Conservation (phyloP, 2,797 vertebrate genomes). For the Borostomias antarcticus region DNA sequence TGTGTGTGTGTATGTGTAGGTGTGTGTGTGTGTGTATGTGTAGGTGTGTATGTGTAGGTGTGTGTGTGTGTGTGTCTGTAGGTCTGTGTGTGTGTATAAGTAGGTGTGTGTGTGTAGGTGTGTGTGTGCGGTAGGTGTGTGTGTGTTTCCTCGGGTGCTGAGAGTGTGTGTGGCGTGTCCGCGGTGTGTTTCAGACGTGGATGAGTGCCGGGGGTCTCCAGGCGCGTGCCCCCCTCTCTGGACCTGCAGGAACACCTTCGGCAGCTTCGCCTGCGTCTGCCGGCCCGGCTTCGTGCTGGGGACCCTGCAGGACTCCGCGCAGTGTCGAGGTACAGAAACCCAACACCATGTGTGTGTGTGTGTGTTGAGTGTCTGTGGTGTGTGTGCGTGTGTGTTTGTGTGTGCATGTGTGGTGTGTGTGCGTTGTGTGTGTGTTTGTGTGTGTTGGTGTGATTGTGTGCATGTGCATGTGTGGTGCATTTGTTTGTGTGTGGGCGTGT, state of each 20-base stretch:
- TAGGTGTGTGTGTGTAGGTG: conserved; percentile 12
- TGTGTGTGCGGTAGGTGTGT: background rate
- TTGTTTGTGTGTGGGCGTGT: too few relatives aligned
- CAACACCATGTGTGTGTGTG: background rate
- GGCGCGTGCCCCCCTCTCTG: conserved; percentile 51
- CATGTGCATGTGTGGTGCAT: background rate
- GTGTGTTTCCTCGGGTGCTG: background rate
- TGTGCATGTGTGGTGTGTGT: background rate
- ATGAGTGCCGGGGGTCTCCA: conserved; percentile 63
- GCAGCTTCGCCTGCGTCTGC: conserved; percentile 72
- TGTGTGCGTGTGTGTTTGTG: background rate
- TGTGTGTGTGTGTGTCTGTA: background rate
- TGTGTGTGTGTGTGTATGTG: background rate
- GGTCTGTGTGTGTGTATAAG: background rate
- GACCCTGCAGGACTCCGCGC: conserved; percentile 45
- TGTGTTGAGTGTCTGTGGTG: background rate
- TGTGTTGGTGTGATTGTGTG: background rate
- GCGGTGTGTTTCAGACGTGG: conserved; percentile 63
- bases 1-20: background rate
- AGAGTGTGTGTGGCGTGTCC: background rate
- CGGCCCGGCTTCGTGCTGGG: conserved; percentile 65
- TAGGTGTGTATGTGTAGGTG: too few relatives aligned
- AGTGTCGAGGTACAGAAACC: conserved; percentile 64
- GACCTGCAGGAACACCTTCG: conserved; percentile 74
- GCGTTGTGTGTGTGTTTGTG: background rate